Percentiles rank a stretch among this genome's conserved stretches.
These are phyloP conservation scores for Ips typographus DNA, from an alignment of 1,140 invertebrate species.

Conservation along the genomic window DNA sequence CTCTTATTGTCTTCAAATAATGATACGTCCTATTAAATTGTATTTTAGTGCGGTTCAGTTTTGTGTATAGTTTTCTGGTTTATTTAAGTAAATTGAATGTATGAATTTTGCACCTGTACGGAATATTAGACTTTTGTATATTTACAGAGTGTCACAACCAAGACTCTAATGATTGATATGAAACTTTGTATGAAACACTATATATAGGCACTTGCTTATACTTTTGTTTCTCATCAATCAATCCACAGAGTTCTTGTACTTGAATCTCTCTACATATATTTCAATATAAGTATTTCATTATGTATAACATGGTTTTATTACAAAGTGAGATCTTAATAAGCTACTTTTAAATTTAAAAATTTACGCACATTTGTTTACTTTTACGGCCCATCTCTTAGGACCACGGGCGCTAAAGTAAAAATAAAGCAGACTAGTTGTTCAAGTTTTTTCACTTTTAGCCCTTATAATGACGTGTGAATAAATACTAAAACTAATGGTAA, in stretches of 20 bases:
- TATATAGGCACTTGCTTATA: slow-evolving; percentile 28
- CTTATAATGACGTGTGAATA: background rate
- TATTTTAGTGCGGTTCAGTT: too few relatives aligned
- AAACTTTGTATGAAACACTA: slow-evolving; percentile 13
- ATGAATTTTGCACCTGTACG: background rate
- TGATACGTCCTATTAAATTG: too few relatives aligned
- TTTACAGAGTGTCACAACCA: background rate
- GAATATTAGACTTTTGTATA: background rate
- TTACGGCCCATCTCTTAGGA: too few relatives aligned
- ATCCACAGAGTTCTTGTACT: too few relatives aligned
- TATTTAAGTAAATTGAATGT: background rate
- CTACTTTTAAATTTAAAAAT: background rate
- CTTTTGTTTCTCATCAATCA: too few relatives aligned
- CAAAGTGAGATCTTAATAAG: background rate
- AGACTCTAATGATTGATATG: background rate
- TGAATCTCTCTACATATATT: background rate
- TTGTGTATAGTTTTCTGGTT: too few relatives aligned
- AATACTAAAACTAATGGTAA: background rate
- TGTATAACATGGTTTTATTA: slow-evolving; percentile 13
- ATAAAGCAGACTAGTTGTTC: background rate
- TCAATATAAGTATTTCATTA: slow-evolving; percentile 31
- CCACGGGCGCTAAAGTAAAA: background rate
- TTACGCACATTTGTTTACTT: background rate
- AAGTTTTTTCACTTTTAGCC: background rate
- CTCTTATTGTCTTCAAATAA: too few relatives aligned